phyloP scores from a whole-genome alignment of 2,113 vertebrate genomes.

The Cochlearius cochlearius region DNA sequence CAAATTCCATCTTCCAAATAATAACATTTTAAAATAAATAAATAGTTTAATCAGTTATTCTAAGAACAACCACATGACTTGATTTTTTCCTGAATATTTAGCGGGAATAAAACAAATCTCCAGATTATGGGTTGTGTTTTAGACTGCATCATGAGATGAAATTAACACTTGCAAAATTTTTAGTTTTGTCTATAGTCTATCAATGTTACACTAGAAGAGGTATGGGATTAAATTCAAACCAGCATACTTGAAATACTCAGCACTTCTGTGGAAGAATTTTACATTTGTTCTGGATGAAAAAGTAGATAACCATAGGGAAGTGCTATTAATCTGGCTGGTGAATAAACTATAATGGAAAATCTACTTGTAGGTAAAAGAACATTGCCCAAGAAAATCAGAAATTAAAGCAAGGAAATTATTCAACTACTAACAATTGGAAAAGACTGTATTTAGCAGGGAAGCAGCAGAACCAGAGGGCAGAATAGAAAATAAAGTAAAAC shows the following conservation, averaged over 20 bases:
- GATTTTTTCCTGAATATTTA: background rate
- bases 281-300: background rate
- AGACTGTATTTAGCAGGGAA: background rate
- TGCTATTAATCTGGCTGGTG: background rate
- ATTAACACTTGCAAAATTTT: background rate
- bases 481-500: background rate
- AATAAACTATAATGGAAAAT: background rate
- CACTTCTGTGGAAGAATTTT: background rate
- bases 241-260: background rate
- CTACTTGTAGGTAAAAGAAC: background rate
- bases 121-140: background rate
- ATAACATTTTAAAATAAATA: background rate
- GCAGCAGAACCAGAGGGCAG: background rate
- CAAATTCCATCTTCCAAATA: background rate
- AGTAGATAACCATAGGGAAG: background rate
- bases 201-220: background rate
- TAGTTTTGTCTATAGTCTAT: background rate
- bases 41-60: background rate
- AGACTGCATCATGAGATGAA: background rate
- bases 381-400: background rate
- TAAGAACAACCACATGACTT: background rate
- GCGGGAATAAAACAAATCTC: background rate
- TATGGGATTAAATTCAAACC: background rate
- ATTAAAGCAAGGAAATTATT: background rate
- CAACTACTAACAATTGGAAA: background rate